Evolutionary conservation across 1,140 invertebrate genomes (phyloP).

Genomic region (Trichonephila inaurata): DNA sequence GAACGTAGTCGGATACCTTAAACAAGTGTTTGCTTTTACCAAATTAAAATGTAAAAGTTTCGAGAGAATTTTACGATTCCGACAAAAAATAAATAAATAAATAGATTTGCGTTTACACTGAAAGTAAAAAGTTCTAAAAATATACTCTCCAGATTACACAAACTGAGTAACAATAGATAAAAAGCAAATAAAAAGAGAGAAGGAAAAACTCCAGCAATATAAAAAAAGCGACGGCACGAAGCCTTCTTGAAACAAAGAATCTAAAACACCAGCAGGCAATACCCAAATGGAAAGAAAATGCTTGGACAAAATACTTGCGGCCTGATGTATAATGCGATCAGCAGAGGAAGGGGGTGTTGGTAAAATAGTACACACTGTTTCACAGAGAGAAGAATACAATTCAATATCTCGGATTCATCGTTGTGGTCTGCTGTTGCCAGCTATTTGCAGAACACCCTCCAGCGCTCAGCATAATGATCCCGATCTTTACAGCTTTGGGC

Average conservation of each 20-base stretch:
- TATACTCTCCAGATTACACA: no score
- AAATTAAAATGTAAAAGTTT: no score
- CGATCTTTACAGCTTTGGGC: neutral
- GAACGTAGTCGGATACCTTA: no score
- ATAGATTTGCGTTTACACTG: no score
- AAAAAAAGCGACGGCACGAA: neutral
- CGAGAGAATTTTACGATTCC: no score
- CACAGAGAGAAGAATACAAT: neutral
- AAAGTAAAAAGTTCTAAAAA: no score
- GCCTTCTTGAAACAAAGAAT: neutral
- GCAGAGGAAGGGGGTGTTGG: neutral
- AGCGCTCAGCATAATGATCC: neutral
- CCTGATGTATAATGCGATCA: constrained; percentile 47
- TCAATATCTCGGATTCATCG: constrained; percentile 4
- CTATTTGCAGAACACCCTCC: constrained; percentile 1
- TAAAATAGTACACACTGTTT: neutral
- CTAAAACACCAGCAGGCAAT: neutral
- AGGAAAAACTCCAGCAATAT: neutral
- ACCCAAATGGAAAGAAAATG: constrained; percentile 18
- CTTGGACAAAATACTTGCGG: neutral
- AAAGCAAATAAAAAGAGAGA: no score
- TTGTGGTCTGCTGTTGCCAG: constrained; percentile 38
- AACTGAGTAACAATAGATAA: no score
- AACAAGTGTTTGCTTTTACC: no score
- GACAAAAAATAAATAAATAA: no score